Evolutionary conservation across 1,140 invertebrate species (phyloP).

Genomic region (Drosophila setifemur): DNA sequence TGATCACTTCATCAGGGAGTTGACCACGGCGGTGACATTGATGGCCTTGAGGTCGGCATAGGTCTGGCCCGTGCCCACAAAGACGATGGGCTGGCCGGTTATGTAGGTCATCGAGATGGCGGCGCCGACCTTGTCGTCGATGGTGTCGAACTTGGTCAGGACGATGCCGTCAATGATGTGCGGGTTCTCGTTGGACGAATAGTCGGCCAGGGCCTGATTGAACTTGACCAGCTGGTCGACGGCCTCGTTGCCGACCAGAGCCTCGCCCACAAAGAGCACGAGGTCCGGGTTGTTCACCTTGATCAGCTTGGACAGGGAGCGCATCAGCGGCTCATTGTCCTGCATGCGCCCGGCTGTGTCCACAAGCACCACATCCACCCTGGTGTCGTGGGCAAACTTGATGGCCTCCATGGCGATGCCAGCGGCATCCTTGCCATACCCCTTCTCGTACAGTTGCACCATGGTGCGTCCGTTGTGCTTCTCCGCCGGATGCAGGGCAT

Average conservation of each 20-base stretch:
- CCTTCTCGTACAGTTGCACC: constrained; percentile 98
- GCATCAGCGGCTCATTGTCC: constrained; percentile 99
- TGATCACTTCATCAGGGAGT: constrained; percentile 96
- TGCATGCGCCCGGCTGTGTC: constrained; percentile 99
- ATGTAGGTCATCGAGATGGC: constrained; percentile 99
- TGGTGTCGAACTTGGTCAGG: constrained; percentile 99
- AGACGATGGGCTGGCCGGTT: constrained; percentile 99
- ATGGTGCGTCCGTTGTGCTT: constrained; percentile 88
- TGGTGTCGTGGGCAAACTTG: constrained; percentile 90
- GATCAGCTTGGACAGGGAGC: constrained; percentile 95
- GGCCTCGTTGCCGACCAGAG: constrained; percentile 99
- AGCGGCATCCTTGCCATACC: constrained; percentile 99
- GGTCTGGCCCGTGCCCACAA: constrained; percentile 99
- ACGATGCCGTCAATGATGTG: constrained; percentile 99
- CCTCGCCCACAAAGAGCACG: constrained; percentile 99
- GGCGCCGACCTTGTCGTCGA: constrained; percentile 99
- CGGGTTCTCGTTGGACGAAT: constrained; percentile 91
- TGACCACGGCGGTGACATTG: constrained; percentile 98
- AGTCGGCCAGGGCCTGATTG: constrained; percentile 97
- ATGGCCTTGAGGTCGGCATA: constrained; percentile 98
- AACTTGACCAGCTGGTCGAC: constrained; percentile 99
- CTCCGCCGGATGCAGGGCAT: constrained; percentile 94
- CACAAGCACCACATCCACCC: constrained; percentile 95
- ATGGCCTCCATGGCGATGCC: constrained; percentile 99
- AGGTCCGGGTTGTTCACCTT: constrained; percentile 97